phyloP scores from a whole-genome alignment of 2,888 invertebrate genomes.

The Flabesymbios commensalis region DNA sequence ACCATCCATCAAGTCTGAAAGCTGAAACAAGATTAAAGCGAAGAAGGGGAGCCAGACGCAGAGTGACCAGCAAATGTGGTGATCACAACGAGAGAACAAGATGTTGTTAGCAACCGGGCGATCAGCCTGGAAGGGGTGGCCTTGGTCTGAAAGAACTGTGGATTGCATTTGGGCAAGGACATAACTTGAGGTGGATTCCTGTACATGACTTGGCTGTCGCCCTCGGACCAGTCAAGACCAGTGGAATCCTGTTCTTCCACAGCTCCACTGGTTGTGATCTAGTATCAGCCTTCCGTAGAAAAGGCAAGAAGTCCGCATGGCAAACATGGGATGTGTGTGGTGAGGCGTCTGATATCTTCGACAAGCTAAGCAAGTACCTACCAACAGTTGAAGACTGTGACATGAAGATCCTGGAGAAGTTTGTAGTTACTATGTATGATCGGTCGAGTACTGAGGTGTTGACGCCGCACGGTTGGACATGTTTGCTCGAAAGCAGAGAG shows the following conservation, averaged over 20 bases:
- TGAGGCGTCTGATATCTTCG: conserved; percentile 26
- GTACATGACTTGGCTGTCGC: conserved; percentile 26
- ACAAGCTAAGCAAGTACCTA: conserved; percentile 14
- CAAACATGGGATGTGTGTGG: conserved; percentile 31
- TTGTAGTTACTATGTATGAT: conserved; percentile 36
- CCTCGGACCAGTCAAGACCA: conserved; percentile 26
- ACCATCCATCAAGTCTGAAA: conserved; percentile 1
- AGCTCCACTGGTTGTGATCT: conserved; percentile 39
- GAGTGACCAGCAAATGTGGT: conserved; percentile 13
- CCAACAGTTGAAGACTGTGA: conserved; percentile 18
- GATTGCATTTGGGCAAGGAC: conserved; percentile 31
- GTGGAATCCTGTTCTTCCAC: conserved; percentile 31
- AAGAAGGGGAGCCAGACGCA: neutral
- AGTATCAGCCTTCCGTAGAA: conserved; percentile 32
- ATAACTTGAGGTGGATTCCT: conserved; percentile 28
- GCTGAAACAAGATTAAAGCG: neutral
- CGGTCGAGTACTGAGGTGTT: conserved; percentile 29
- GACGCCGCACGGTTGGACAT: conserved; percentile 32
- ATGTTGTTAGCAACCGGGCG: conserved; percentile 15
- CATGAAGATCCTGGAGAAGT: conserved; percentile 28
- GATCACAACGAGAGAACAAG: conserved; percentile 25
- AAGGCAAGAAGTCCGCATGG: conserved; percentile 36
- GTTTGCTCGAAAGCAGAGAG: conserved; percentile 36
- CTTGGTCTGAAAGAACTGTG: conserved; percentile 30
- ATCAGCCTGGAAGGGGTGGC: conserved; percentile 7